Base-by-base conservation (phyloP, 2,797 vertebrate species). In the Xyrichtys novacula region DNA sequence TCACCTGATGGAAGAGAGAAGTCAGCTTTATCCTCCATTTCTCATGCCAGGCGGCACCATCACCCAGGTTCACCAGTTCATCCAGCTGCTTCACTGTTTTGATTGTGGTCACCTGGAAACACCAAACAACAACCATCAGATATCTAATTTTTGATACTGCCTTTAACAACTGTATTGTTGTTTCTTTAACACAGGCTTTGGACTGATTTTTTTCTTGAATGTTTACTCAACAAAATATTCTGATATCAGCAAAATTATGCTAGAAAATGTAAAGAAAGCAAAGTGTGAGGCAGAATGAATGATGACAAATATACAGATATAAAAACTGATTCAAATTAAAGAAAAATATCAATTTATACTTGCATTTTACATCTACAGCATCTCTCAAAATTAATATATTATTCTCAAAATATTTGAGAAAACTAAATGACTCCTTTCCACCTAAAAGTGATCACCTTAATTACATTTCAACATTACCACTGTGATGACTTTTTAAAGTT, bases 51-150 rank as follows among this genome's bases (percentile, higher is more conserved):
- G 96, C 95, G 0, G 94, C 93, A 0, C 94, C 89, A 1, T 98
- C 96, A 0, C 96, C 95, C 91, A 99, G 91, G 82, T 96, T 93
- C 16, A 97, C 95, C 87, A 99, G 80, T 26, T 99, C 97, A 1
- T 98, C 97, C 88, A 97, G 87, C 87, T 95, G 91, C 89, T 98
- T 97, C 86, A 98, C 96, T 0, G 96, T 98, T 91, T 99, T 99
- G 82, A 99, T 99, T 85, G 96, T 98, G 65, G 97, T 99, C 42
- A 99, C 97, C 98, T 99, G 85, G 0, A 10, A 36, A 39, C 15
- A n/a, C n/a, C n/a, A 42, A 17, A 60, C 17, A 17, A 4, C 19
- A n/a, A 1, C 2, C 15, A n/a, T 3, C 23, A 2, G 28, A 12
- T 26, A 36, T 40, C 28, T 20, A 7, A 1, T 19, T 22, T 19